Evolutionary conservation across 2,888 invertebrate species (phyloP).

Genomic region (Emmelina monodactyla): DNA sequence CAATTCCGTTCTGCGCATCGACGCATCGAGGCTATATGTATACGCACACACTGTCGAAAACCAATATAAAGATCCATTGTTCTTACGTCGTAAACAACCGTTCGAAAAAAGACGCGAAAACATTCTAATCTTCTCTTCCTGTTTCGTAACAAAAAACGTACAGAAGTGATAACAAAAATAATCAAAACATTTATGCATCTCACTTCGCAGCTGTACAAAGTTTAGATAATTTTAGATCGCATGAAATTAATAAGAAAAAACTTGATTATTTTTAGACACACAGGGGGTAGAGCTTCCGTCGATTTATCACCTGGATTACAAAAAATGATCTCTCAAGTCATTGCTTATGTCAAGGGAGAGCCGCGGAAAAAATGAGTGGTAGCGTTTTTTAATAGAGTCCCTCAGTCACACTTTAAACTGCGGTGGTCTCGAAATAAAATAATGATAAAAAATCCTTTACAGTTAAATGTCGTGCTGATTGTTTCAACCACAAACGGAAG

Average conservation of each 20-base stretch:
- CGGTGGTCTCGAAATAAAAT: conserved; percentile 11
- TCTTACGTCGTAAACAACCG: too few species aligned
- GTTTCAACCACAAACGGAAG: conserved; percentile 32
- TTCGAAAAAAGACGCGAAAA: too few species aligned
- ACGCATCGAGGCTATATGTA: too few species aligned
- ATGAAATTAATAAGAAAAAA: conserved; percentile 30
- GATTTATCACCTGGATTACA: conserved; percentile 47
- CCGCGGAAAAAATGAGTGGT: conserved; percentile 5
- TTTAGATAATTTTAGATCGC: conserved; percentile 10
- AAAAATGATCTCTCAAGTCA: conserved; percentile 31
- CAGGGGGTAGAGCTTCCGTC: conserved; percentile 33
- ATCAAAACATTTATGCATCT: too few species aligned
- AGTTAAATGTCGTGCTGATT: conserved; percentile 26
- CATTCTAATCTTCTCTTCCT: too few species aligned
- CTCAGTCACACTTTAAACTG: too few species aligned
- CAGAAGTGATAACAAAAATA: too few species aligned
- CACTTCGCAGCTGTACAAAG: too few species aligned
- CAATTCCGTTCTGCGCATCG: conserved; percentile 47
- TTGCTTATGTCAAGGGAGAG: conserved; percentile 21
- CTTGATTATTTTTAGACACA: conserved; percentile 32
- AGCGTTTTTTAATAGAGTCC: background rate
- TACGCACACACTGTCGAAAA: too few species aligned
- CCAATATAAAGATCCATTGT: too few species aligned
- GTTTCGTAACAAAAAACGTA: too few species aligned
- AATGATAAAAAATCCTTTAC: conserved; percentile 23